Evolutionary conservation across 1,140 invertebrate genomes (phyloP), one percentile per base, ranked within the genome.

Genomic region (Meteorus sp.): DNA sequence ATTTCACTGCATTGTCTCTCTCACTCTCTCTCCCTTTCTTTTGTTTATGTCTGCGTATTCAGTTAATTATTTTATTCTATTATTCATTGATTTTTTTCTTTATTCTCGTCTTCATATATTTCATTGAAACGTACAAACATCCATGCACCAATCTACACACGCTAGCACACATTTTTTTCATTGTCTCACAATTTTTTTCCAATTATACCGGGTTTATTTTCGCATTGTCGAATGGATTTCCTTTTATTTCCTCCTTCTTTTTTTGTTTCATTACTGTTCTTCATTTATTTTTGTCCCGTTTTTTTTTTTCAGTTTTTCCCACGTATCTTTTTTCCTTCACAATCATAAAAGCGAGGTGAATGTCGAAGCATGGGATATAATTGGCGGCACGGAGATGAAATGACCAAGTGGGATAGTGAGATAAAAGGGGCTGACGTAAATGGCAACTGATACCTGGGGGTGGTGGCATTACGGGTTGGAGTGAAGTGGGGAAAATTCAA

Each of bases 261-360:
- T n/a, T n/a, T n/a, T n/a, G n/a, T n/a, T n/a, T n/a, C n/a, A n/a
- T n/a, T n/a, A n/a, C 17, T 37, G 13, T 17, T 50, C 13, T 41
- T 57, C n/a, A 3, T 48, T 43, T 29, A 22, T 45, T 44, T 56
- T 39, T 37, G 20, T 37, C 33, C 17, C 19, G 9, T 43, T n/a
- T 43, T 35, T 47, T 11, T 6, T 17, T 60, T 41, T 43, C n/a
- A 20, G 29, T 2, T 45, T n/a, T 31, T 31, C 33, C 20, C 48
- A 11, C 54, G 7, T 48, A 35, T 60, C 35, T 8, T 57, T 37
- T 29, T 53, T 44, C 35, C 51, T 35, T 27, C 23, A 47, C 20
- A 53, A 56, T 48, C 29, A 59, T 55, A 63, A 57, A 61, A 59
- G 31, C 55, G 44, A 63, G 51, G 41, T 56, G 29, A 45, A 45